Conservation (phyloP, 2,888 invertebrate species). For the Selenia dentaria region DNA sequence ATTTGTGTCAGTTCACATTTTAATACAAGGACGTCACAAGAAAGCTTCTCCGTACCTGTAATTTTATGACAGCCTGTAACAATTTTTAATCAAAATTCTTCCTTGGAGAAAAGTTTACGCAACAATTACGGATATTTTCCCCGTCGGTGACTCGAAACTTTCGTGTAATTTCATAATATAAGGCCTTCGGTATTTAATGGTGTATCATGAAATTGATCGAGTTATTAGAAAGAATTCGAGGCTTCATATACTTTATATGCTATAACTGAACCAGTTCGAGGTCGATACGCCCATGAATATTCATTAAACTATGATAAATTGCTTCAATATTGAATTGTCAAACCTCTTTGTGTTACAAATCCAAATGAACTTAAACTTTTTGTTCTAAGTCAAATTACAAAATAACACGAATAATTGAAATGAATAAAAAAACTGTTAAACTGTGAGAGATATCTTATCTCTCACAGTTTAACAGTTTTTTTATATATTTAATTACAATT, state of each 20-base stretch:
- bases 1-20: constrained; percentile 1
- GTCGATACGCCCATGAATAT: too few relatives aligned
- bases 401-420: too few relatives aligned
- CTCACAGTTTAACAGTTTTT: too few relatives aligned
- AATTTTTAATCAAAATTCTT: constrained; percentile 39
- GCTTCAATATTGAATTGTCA: too few relatives aligned
- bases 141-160: constrained; percentile 35
- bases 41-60: constrained; percentile 26
- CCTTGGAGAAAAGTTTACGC: constrained; percentile 34
- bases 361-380: too few relatives aligned
- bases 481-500: too few relatives aligned
- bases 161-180: constrained; percentile 35
- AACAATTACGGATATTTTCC: constrained; percentile 37
- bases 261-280: constrained; percentile 17
- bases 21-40: not conserved
- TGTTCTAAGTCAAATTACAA: too few relatives aligned
- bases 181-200: constrained; percentile 37
- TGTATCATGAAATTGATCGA: constrained; percentile 40
- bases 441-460: too few relatives aligned
- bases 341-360: too few relatives aligned
- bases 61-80: constrained; percentile 35
- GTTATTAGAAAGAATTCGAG: constrained; percentile 31
- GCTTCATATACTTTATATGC: constrained; percentile 27
- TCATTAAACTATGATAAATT: too few relatives aligned
- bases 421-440: too few relatives aligned